Evolutionary conservation across 2,797 vertebrate genomes (phyloP).

Genomic region (Merluccius polli): DNA sequence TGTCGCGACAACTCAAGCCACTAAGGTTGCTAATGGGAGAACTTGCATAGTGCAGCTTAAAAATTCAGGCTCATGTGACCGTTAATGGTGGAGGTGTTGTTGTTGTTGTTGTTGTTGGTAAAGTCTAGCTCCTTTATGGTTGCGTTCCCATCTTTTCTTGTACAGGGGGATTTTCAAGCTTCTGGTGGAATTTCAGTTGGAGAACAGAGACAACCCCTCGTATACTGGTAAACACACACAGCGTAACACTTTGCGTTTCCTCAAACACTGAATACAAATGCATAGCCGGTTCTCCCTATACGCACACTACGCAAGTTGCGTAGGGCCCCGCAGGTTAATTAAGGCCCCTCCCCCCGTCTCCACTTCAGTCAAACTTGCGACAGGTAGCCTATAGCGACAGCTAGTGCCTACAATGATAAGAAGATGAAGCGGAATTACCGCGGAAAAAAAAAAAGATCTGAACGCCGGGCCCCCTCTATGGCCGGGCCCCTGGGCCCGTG

Average conservation of each 20-base stretch:
- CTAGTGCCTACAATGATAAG: too few relatives aligned
- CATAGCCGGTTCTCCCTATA: not conserved
- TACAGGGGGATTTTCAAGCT: constrained; percentile 93
- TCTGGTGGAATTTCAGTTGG: constrained; percentile 88
- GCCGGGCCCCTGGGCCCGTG: too few relatives aligned
- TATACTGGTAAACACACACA: constrained; percentile 73
- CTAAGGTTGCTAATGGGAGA: not conserved
- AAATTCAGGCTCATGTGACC: not conserved
- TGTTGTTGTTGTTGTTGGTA: not conserved
- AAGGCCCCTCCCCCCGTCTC: too few relatives aligned
- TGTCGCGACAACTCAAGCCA: not conserved
- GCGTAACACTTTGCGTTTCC: not conserved
- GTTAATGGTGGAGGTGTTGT: not conserved
- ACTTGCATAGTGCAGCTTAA: not conserved
- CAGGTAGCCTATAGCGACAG: too few relatives aligned
- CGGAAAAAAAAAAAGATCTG: too few relatives aligned
- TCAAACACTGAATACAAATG: not conserved
- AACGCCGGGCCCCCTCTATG: too few relatives aligned
- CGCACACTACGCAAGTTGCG: too few relatives aligned
- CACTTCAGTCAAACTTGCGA: too few relatives aligned
- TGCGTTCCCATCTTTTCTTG: constrained; percentile 3
- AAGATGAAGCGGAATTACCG: too few relatives aligned
- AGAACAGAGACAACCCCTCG: constrained; percentile 90
- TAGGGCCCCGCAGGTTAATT: too few relatives aligned
- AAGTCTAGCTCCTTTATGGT: not conserved